Evolutionary conservation across 2,888 invertebrate species (phyloP), one percentile per base, ranked within the genome.

Genomic region (Thecocarcelia acutangulata): DNA sequence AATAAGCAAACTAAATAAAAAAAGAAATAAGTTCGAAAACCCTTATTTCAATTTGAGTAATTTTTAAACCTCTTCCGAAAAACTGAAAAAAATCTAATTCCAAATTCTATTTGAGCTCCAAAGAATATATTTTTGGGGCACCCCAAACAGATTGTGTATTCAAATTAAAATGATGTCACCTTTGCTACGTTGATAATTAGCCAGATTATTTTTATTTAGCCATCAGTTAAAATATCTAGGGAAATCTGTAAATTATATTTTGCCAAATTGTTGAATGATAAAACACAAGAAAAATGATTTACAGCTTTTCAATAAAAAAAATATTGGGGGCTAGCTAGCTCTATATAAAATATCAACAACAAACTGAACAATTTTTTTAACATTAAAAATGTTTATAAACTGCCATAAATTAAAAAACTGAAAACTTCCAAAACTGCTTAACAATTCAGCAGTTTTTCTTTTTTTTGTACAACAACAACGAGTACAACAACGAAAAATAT

Each of bases 361-460:
- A 13, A 42, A 12, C 42, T 28, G n/a, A 15, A 44, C 1, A 56
- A 52, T 72, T 59, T 59, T 44, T 64, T 44, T 8, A 52, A 66
- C 13, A 59, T 61, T 68, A 48, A 58, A 59, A 64, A 37, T 59
- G 5, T 52, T 33, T 52, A 28, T 52, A 52, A 66, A 52, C 17
- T 46, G 66, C 54, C 15, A 79, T 79, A 79, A 79, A 79, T 73
- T 79, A 73, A 28, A 46, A 52, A 64, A 59, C 19, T 21, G 48
- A 58, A 72, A 78, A 33, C 33, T 33, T 33, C 33, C 8, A 33
- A 6, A 33, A 33, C 1, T 33, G 33, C 33, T 33, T 28, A 58
- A 78, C 50, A 77, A 56, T 9, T 9, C 33, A 33, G 6, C 33
- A 9, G 9, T 8, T 33, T 33, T 28, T 28, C n/a, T n/a, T 8